phyloP scores from a whole-genome alignment of 2,888 invertebrate genomes.

The Drosophila kuntzei region DNA sequence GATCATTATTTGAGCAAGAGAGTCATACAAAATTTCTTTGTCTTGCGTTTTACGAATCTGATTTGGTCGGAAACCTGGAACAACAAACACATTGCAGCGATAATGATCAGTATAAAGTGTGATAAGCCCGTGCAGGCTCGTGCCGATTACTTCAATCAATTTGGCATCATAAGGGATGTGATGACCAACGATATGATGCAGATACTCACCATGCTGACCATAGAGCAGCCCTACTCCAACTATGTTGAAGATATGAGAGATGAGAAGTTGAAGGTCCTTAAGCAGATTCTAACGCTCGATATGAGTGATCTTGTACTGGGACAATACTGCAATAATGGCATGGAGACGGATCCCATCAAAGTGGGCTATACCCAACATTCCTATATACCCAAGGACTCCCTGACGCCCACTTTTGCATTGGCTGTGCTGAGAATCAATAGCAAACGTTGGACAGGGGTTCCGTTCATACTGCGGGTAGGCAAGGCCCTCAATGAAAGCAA shows the following conservation, averaged over 20 bases:
- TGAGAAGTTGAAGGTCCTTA: conserved; percentile 59
- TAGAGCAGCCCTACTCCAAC: conserved; percentile 67
- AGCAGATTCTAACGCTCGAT: conserved; percentile 44
- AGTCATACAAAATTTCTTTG: conserved; percentile 61
- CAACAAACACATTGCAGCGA: conserved; percentile 56
- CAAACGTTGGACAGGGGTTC: conserved; percentile 65
- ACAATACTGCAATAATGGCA: conserved; percentile 60
- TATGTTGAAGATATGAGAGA: conserved; percentile 57
- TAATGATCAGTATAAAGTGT: conserved; percentile 67
- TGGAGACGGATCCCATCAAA: conserved; percentile 54
- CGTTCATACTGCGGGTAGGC: conserved; percentile 66
- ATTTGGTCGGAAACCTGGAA: conserved; percentile 67
- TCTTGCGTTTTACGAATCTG: conserved; percentile 60
- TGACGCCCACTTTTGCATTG: conserved; percentile 66
- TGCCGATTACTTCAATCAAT: conserved; percentile 65
- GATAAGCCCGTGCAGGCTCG: conserved; percentile 47
- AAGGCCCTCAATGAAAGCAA: conserved; percentile 64
- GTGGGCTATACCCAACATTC: conserved; percentile 65
- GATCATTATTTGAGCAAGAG: conserved; percentile 63
- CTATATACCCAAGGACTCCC: conserved; percentile 67
- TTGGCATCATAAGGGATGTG: conserved; percentile 66
- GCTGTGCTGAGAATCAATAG: conserved; percentile 53
- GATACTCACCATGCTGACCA: conserved; percentile 57
- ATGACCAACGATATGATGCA: conserved; percentile 71
- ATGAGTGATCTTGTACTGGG: conserved; percentile 58